These are phyloP conservation scores for Intellagama lesueurii DNA, from an alignment of 2,797 vertebrate genomes.

Conservation along the genomic window DNA sequence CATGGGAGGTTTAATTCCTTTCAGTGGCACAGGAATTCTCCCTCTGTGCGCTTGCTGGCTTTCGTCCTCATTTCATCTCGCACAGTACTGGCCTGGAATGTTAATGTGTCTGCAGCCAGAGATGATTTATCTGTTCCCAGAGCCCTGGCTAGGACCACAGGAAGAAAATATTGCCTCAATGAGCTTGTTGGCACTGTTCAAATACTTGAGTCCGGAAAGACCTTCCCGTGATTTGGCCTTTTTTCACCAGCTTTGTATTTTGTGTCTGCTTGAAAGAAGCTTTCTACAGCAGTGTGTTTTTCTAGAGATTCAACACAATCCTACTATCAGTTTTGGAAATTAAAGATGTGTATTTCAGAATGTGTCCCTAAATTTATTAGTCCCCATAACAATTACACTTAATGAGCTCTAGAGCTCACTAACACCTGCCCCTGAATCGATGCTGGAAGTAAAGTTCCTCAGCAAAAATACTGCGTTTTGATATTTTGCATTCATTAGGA, in stretches of 20 bases:
- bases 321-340: neutral
- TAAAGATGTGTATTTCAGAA: neutral
- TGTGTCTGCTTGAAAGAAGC: neutral
- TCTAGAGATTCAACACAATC: neutral
- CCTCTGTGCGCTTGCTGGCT: slow-evolving; percentile 46
- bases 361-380: neutral
- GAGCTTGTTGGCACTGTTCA: slow-evolving; percentile 66
- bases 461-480: neutral
- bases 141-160: slow-evolving; percentile 64
- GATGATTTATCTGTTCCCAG: slow-evolving; percentile 75
- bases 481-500: neutral
- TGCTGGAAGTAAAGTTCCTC: neutral
- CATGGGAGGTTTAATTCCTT: neutral
- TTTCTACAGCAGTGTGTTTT: neutral
- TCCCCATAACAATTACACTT: neutral
- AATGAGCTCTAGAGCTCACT: too few species aligned
- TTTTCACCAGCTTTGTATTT: neutral
- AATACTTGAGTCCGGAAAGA: slow-evolving; percentile 70
- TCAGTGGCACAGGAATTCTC: neutral
- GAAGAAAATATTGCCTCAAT: slow-evolving; percentile 72
- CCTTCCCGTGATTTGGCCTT: slow-evolving; percentile 45
- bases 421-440: neutral
- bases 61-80: slow-evolving; percentile 66
- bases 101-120: slow-evolving; percentile 72
- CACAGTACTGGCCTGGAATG: slow-evolving; percentile 69